These are phyloP conservation scores for Myocastor coypus DNA, from an alignment of 2,113 vertebrate species.

Conservation along the genomic window DNA sequence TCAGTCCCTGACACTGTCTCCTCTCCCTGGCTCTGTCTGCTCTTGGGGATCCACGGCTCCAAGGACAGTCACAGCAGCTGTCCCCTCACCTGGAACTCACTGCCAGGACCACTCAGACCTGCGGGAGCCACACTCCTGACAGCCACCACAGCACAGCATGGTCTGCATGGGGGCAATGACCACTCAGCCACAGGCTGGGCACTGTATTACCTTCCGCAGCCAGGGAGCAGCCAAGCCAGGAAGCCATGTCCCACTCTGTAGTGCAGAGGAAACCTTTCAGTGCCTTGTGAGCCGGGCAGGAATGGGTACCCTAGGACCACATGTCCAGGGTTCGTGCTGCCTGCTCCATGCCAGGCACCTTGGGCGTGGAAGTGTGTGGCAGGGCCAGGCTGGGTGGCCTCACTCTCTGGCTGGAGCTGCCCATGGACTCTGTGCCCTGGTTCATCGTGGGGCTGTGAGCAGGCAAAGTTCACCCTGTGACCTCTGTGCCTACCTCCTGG, in stretches of 20 bases:
- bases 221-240: neutral
- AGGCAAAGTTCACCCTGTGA: neutral
- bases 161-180: neutral
- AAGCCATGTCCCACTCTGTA: neutral
- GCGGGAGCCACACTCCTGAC: accelerated
- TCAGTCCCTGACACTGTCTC: neutral
- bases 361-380: accelerated
- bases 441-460: neutral
- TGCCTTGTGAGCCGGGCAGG: neutral
- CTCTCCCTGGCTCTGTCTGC: neutral
- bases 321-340: no score
- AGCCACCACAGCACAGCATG: neutral
- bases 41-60: neutral
- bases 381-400: accelerated
- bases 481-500: neutral
- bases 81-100: neutral
- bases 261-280: neutral
- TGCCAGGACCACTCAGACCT: neutral
- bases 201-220: accelerated
- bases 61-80: neutral
- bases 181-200: accelerated
- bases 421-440: neutral
- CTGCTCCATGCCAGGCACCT: neutral
- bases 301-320: neutral
- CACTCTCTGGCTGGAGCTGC: neutral